phyloP scores from a whole-genome alignment of 1,140 invertebrate species.

The Drosophila takahashii region DNA sequence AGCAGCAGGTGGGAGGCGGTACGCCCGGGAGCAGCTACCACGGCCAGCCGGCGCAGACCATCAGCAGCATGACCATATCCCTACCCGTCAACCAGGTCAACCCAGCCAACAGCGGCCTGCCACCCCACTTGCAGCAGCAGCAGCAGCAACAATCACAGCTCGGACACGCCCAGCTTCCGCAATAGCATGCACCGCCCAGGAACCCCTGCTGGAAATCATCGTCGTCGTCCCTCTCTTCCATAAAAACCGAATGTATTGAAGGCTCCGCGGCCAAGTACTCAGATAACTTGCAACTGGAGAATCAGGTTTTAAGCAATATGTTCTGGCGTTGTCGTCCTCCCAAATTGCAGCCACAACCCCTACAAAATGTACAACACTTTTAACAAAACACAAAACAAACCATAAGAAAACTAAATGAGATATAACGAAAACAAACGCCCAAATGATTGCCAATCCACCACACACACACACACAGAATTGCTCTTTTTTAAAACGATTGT shows the following conservation, averaged over 20 bases:
- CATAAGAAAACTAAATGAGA: slow-evolving; percentile 28
- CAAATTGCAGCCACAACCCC: slow-evolving; percentile 40
- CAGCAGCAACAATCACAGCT: slow-evolving; percentile 69
- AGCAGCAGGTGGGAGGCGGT: slow-evolving; percentile 84
- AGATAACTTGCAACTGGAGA: slow-evolving; percentile 69
- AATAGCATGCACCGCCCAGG: slow-evolving; percentile 78
- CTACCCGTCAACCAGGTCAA: slow-evolving; percentile 66
- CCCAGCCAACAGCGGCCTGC: slow-evolving; percentile 62
- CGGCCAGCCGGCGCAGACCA: slow-evolving; percentile 67
- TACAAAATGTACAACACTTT: slow-evolving; percentile 53
- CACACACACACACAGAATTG: slow-evolving; percentile 29
- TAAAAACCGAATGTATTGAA: slow-evolving; percentile 68
- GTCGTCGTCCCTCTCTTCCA: slow-evolving; percentile 72
- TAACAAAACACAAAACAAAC: slow-evolving; percentile 41
- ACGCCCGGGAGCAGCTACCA: slow-evolving; percentile 85
- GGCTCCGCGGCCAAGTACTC: slow-evolving; percentile 67
- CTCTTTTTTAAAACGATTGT: slow-evolving; percentile 61
- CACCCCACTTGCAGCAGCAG: slow-evolving; percentile 64
- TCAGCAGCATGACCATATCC: slow-evolving; percentile 63
- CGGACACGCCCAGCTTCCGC: slow-evolving; percentile 73
- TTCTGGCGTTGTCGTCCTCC: slow-evolving; percentile 68
- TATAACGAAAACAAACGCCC: slow-evolving; percentile 34
- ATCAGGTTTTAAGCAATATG: slow-evolving; percentile 77
- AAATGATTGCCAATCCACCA: slow-evolving; percentile 50
- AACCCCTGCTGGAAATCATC: slow-evolving; percentile 41